Evolutionary conservation across 2,113 vertebrate genomes (phyloP), one percentile per base, ranked within the genome.

Genomic region (Mustela lutreola): DNA sequence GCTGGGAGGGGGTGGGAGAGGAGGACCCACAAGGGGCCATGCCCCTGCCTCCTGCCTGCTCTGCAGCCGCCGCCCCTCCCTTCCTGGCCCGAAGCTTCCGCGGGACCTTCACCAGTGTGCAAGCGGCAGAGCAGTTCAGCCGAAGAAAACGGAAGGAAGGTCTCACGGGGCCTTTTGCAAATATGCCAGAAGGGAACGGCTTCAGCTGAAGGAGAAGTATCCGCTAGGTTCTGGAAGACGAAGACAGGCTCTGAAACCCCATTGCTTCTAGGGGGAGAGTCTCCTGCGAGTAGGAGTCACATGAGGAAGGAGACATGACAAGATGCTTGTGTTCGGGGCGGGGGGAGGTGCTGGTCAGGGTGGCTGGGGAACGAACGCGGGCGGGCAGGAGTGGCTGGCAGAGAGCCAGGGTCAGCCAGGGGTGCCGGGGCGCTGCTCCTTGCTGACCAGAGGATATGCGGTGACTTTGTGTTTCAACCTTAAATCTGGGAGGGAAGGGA

Each of bases 221-320:
- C 5, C 1, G 53, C 11, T 2, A 18, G 2, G 56, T 1, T 18
- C 11, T 0, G 5, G 28, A 6, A 24, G 36, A 71, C 3, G 3
- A 42, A 39, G 75, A 7, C 21, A 26, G 11, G 33, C 3, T 28
- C 26, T 50, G 10, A 15, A 26, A 1, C 0, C 5, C 7, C 2
- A 0, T 0, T 6, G n/a, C n/a, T 16, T 14, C 53, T 31, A 19
- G 48, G 19, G 4, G 28, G 42, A 42, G 42, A 42, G 22, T 48
- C 62, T 42, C 24, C 36, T 11, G 4, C 7, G 22, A 15, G 33
- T 48, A 26, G 11, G 8, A 8, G 6, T 22, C 15, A 4, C 42
- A 10, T 4, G 33, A 22, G 53, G 21, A 22, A 26, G 28, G 39
- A 50, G 63, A 33, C 8, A 9, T 22, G 28, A 24, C 5, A 56